phyloP scores from a whole-genome alignment of 1,140 invertebrate genomes.

The Drosophila sulfurigaster region DNA sequence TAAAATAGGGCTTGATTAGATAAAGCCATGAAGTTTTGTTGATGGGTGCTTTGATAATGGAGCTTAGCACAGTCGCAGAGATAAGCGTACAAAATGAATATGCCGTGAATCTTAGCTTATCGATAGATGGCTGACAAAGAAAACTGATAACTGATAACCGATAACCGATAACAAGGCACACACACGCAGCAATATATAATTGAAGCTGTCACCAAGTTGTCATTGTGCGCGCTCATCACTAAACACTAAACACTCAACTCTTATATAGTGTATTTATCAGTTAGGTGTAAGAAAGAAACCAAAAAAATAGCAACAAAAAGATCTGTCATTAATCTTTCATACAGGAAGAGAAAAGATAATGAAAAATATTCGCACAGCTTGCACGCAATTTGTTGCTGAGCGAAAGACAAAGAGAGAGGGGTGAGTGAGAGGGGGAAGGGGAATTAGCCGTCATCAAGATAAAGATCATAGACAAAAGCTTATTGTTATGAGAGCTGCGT shows the following conservation, averaged over 20 bases:
- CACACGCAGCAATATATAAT: too few species aligned
- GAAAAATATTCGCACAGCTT: too few species aligned
- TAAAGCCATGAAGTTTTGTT: conserved; percentile 1
- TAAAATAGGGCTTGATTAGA: background rate
- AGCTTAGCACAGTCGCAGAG: background rate
- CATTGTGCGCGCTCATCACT: too few species aligned
- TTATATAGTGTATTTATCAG: too few species aligned
- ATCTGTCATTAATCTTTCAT: too few species aligned
- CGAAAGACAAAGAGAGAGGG: too few species aligned
- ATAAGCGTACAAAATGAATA: conserved; percentile 2
- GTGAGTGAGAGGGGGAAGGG: too few species aligned
- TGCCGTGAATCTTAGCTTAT: background rate
- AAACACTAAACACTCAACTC: too few species aligned
- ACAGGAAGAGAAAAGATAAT: too few species aligned
- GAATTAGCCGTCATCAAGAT: background rate
- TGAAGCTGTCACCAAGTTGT: background rate
- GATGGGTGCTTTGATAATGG: background rate
- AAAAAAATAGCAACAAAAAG: too few species aligned
- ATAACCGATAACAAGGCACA: background rate
- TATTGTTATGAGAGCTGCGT: background rate
- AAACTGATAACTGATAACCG: background rate
- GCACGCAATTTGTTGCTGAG: too few species aligned
- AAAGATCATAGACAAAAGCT: conserved; percentile 13
- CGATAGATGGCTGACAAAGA: conserved; percentile 11
- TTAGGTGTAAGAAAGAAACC: too few species aligned